Conservation (phyloP, 2,113 vertebrate genomes). For the Erythrocercus mccallii region DNA sequence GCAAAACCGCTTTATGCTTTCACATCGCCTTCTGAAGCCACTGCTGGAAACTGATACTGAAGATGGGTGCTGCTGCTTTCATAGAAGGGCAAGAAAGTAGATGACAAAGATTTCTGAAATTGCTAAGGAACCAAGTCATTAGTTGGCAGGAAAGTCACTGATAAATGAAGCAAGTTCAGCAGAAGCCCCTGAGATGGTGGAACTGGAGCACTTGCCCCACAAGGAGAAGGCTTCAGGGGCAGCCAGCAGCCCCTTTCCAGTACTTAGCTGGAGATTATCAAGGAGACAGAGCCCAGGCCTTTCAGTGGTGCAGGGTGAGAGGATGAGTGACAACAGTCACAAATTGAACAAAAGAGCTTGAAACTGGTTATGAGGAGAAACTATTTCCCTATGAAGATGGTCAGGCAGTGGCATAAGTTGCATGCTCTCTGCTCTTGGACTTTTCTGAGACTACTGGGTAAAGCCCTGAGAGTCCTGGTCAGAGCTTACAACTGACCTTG, state of each 20-base stretch:
- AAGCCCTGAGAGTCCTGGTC: background rate
- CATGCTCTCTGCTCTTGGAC: background rate
- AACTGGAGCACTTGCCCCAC: background rate
- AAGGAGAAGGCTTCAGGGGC: background rate
- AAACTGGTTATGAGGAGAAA: background rate
- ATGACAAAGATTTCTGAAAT: background rate
- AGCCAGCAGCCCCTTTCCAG: background rate
- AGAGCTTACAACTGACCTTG: background rate
- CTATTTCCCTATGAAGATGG: rapidly evolving
- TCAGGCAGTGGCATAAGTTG: background rate
- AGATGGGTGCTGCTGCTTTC: background rate
- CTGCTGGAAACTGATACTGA: background rate
- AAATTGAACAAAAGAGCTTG: background rate
- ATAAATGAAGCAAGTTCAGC: background rate
- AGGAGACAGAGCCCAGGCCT: background rate
- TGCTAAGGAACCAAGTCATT: background rate
- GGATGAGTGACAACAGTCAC: background rate
- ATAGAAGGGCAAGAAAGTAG: background rate
- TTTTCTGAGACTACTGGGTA: background rate
- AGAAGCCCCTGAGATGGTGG: background rate
- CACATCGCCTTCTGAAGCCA: background rate
- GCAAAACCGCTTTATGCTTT: background rate
- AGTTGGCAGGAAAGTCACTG: background rate
- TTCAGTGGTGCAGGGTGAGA: background rate
- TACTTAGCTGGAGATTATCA: background rate